Conservation (phyloP, 2,113 vertebrate genomes). For the Syngnathoides biaculeatus region DNA sequence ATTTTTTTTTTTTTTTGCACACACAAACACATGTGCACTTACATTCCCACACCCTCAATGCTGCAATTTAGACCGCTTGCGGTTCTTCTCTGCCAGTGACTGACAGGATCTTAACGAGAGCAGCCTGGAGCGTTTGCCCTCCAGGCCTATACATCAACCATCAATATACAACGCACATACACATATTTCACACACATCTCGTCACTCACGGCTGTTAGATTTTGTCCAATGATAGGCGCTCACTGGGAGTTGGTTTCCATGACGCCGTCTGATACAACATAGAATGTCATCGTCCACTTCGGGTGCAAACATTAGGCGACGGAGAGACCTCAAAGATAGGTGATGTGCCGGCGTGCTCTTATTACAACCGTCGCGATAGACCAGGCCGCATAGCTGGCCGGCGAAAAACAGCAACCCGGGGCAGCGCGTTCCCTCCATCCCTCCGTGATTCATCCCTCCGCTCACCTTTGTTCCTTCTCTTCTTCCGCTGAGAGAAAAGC, state of each 20-base stretch:
- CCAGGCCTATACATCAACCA: conserved; percentile 71
- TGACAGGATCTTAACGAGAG: conserved; percentile 75
- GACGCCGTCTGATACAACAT: conserved; percentile 23
- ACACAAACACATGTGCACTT: conserved; percentile 37
- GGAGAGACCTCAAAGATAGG: conserved; percentile 22
- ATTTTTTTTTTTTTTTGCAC: conserved; percentile 46
- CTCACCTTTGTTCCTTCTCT: conserved; percentile 53
- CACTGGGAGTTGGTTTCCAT: conserved; percentile 52
- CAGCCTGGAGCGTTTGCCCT: conserved; percentile 71
- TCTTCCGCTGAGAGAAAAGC: conserved; percentile 40
- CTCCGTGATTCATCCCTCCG: conserved; percentile 59
- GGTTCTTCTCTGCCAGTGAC: conserved; percentile 70
- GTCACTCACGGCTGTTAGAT: conserved; percentile 27
- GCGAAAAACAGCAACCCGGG: conserved; percentile 62
- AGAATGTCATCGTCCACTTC: conserved; percentile 50
- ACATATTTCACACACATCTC: conserved; percentile 25
- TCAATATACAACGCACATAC: conserved; percentile 60
- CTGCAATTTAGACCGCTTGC: conserved; percentile 67
- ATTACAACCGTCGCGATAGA: conserved; percentile 36
- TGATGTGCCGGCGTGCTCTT: conserved; percentile 20
- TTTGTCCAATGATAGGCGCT: conserved; percentile 44
- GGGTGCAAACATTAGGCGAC: conserved; percentile 34
- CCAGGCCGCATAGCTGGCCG: conserved; percentile 59
- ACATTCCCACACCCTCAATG: conserved; percentile 46
- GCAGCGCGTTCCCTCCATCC: conserved; percentile 38